phyloP scores from a whole-genome alignment of 2,797 vertebrate genomes.

The Manis javanica region DNA sequence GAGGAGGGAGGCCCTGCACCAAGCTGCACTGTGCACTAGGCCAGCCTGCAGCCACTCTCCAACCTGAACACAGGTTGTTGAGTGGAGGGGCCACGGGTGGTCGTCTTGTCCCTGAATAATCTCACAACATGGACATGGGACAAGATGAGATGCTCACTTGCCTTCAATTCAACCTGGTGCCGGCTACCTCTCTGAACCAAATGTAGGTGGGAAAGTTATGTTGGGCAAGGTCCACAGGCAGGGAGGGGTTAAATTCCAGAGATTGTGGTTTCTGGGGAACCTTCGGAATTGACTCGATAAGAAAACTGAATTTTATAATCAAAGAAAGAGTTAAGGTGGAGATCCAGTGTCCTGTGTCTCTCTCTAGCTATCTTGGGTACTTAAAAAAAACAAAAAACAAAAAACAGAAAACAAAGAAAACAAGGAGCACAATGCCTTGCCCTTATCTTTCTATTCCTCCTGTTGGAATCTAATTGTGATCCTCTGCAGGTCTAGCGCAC shows the following conservation, averaged over 20 bases:
- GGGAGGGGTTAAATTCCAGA: neutral
- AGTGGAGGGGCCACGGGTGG: neutral
- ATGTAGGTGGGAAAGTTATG: neutral
- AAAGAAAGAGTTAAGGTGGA: neutral
- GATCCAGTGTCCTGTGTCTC: neutral
- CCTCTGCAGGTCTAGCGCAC: neutral
- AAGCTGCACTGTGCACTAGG: neutral
- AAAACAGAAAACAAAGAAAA: neutral
- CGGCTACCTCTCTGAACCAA: accelerated
- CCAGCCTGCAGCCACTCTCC: neutral
- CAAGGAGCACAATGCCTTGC: neutral
- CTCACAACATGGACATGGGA: no score
- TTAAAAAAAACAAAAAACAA: neutral
- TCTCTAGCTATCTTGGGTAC: neutral
- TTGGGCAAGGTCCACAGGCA: neutral
- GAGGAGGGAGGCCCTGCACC: neutral
- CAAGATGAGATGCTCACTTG: accelerated
- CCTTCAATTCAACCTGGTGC: no score
- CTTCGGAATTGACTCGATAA: neutral
- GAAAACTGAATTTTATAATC: neutral
- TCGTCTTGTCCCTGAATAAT: neutral
- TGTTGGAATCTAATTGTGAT: neutral
- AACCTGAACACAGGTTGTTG: neutral
- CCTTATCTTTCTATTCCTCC: neutral
- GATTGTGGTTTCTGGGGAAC: neutral